Evolutionary conservation across 2,797 vertebrate genomes (phyloP).

Genomic region (Macropus fuliginosus): DNA sequence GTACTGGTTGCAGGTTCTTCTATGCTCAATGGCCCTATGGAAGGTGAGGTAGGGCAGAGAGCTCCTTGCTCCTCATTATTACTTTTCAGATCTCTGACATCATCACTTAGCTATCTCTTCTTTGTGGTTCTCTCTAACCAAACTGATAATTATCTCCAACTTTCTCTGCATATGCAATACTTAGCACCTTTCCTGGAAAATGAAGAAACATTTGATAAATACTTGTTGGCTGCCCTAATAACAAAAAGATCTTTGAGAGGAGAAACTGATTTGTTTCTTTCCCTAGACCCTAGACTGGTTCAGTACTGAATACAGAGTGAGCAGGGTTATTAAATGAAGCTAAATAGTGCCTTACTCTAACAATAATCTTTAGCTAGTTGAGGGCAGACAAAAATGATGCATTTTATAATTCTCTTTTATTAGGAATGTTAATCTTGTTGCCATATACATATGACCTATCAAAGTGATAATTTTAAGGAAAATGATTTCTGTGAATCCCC

Average conservation of each 20-base stretch:
- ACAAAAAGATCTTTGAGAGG: background rate
- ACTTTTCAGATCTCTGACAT: background rate
- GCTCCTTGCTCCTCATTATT: background rate
- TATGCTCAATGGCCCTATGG: background rate
- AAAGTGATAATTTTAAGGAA: background rate
- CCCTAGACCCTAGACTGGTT: background rate
- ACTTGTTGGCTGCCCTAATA: background rate
- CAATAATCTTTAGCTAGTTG: background rate
- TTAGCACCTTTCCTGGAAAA: background rate
- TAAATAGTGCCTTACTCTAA: background rate
- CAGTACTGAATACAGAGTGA: background rate
- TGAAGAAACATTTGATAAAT: background rate
- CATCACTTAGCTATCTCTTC: background rate
- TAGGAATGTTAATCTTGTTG: background rate
- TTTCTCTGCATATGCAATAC: background rate
- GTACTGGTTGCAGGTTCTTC: background rate
- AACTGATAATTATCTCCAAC: background rate
- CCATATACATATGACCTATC: background rate
- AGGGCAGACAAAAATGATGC: background rate
- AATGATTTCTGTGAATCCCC: background rate
- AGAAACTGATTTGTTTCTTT: background rate
- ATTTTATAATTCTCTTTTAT: background rate
- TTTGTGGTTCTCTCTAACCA: background rate
- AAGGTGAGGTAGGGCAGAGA: background rate
- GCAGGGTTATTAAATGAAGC: background rate